phyloP scores from a whole-genome alignment of 2,888 invertebrate species.

The Euplexia lucipara region DNA sequence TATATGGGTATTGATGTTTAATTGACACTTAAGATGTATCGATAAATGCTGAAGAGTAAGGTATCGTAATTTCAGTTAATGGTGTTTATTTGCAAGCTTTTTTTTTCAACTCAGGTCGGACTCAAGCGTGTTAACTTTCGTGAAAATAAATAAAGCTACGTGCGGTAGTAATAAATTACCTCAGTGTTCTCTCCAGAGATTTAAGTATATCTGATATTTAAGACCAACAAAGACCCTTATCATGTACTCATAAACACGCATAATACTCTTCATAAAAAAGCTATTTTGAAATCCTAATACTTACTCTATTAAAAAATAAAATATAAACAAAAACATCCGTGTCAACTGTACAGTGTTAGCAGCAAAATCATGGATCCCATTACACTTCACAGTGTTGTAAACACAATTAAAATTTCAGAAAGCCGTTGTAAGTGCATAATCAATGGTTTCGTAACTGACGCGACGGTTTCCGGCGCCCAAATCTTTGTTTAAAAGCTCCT shows the following conservation, averaged over 20 bases:
- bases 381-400: conserved; percentile 56
- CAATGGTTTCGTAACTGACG: conserved; percentile 61
- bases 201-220: conserved; percentile 40
- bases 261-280: conserved; percentile 12
- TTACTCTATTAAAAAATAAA: conserved; percentile 27
- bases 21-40: conserved; percentile 42
- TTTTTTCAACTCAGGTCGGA: neutral
- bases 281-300: conserved; percentile 11
- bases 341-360: conserved; percentile 34
- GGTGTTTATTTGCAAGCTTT: neutral
- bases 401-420: conserved; percentile 67
- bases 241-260: conserved; percentile 4
- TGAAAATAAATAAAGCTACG: neutral
- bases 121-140: neutral
- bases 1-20: conserved; percentile 26
- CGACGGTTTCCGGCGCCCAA: conserved; percentile 74
- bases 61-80: neutral
- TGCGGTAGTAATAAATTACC: conserved; percentile 6
- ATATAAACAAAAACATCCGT: conserved; percentile 34
- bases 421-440: conserved; percentile 58
- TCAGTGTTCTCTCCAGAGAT: conserved; percentile 31
- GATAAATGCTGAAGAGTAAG: conserved; percentile 6
- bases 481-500: conserved; percentile 74
- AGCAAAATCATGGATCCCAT: conserved; percentile 47
- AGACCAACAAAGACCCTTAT: conserved; percentile 41